Base-by-base conservation (phyloP, 2,888 invertebrate genomes). In the Macaria notata region DNA sequence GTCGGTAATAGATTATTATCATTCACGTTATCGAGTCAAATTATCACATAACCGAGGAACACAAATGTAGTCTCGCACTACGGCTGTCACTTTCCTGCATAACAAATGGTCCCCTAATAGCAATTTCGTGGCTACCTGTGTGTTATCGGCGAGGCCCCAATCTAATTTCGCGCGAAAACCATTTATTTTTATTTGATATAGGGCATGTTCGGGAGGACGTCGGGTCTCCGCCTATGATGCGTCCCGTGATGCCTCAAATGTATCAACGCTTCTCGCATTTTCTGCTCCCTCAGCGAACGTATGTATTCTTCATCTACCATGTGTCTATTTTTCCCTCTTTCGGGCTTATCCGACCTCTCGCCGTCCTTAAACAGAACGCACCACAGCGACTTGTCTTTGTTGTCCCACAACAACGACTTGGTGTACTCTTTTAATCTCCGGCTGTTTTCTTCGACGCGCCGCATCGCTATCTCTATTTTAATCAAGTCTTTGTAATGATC, bases 401-500 rank as follows among this genome's bases (percentile, higher is more conserved):
- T 91, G 73, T 91, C 90, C 91, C 91, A 91, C 64, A 91, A 73
- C 73, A 91, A 82, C 57, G 89, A 88, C 69, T 89, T 90, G 52
- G 91, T 90, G 68, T 91, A 91, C 78, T 91, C 90, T 72, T 90
- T 91, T 71, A 91, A 80, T 75, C 90, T 77, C 59, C 91, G 79
- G 73, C 91, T 91, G 62, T 91, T 91, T 69, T 91, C 91, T 68
- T 91, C 91, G 9, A 91, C 91, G n/a, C 91, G 84, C 31, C 90
- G 83, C 90, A 91, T 91, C 49, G 91, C 91, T 73, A 91, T 91
- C 72, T 91, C 91, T 76, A 91, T 90, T 83, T 90, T 91, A 81
- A 91, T 86, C 78, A 91, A 85, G 78, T 90, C 90, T 72, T 91
- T 89, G 74, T 90, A 89, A 80, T 90, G 88, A 73, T 89, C 89